Evolutionary conservation across 2,113 vertebrate species (phyloP), one percentile per base, ranked within the genome.

Genomic region (Columba livia): DNA sequence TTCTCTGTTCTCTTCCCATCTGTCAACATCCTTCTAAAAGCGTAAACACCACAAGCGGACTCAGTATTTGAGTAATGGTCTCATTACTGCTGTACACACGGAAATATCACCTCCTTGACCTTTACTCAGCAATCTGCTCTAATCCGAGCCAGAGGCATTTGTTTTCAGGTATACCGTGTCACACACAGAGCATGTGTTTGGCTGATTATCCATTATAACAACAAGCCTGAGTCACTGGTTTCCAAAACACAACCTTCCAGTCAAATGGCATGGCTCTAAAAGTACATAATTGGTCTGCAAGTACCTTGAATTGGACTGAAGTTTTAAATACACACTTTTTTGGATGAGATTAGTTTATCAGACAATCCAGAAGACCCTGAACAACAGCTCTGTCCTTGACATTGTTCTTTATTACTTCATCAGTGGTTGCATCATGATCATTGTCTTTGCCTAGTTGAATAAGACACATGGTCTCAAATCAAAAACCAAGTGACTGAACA

Each of bases 51-150:
- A 40, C 18, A 44, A 88, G 36, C 1, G 0, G 42, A 12, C 28
- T 56, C 40, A 15, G 32, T 50, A 47, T 89, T 86, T 88, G 93
- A 90, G 69, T 90, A 81, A 95, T 26, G 25, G 44, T 57, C 85
- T 93, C 69, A 53, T 93, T 93, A 95, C 81, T 32, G 79, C 44
- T 47, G 36, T n/a, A 34, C 66, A 65, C 69, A 65, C 72, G 73
- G 83, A 95, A 96, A 93, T 80, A 80, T 4, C 86, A 72, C 65
- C 83, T 89, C 77, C 85, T 93, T 86, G 79, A 95, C 90, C 88
- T 96, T 92, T 94, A 94, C 70, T 75, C 85, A 67, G 80, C 72
- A 83, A 94, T 91, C 86, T 75, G 70, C 79, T 93, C 58, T n/a
- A 40, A 73, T 73, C 6, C 0, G 6, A 53, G 62, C 8, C 18